Percentiles rank a stretch among this genome's conserved stretches.
phyloP scores from a whole-genome alignment of 2,113 vertebrate genomes.

The Gambusia holbrooki region DNA sequence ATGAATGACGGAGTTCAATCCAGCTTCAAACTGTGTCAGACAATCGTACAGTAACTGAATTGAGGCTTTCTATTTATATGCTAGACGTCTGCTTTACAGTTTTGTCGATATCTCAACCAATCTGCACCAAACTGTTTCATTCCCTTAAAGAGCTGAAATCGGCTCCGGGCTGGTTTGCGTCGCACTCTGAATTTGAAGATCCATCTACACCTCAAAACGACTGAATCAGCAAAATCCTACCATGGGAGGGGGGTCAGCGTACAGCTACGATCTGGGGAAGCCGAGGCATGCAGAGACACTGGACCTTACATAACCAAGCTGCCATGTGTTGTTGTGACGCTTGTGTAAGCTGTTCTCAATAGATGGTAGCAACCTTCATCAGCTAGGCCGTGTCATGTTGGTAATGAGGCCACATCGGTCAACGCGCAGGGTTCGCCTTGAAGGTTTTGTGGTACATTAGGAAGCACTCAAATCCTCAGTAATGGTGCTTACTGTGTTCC shows the following conservation, averaged over 20 bases:
- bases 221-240: conserved; percentile 53
- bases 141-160: conserved; percentile 17
- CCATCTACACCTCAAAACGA: conserved; percentile 27
- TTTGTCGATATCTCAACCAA: neutral
- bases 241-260: conserved; percentile 34
- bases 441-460: conserved; percentile 1
- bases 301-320: conserved; percentile 69
- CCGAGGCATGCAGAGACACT: conserved; percentile 52
- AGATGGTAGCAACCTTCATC: conserved; percentile 26
- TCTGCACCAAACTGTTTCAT: neutral
- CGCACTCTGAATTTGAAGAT: conserved; percentile 12
- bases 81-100: neutral
- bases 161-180: neutral
- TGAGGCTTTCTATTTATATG: neutral
- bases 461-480: conserved; percentile 10
- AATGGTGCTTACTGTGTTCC: neutral
- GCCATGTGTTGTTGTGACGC: conserved; percentile 56
- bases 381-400: conserved; percentile 11
- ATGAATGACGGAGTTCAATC: neutral
- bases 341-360: conserved; percentile 64
- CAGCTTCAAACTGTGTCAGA: neutral
- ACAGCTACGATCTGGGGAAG: conserved; percentile 44
- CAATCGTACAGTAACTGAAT: neutral
- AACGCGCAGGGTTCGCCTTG: neutral
- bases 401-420: conserved; percentile 10